phyloP scores from a whole-genome alignment of 2,797 vertebrate species.

The Gorsachius magnificus region DNA sequence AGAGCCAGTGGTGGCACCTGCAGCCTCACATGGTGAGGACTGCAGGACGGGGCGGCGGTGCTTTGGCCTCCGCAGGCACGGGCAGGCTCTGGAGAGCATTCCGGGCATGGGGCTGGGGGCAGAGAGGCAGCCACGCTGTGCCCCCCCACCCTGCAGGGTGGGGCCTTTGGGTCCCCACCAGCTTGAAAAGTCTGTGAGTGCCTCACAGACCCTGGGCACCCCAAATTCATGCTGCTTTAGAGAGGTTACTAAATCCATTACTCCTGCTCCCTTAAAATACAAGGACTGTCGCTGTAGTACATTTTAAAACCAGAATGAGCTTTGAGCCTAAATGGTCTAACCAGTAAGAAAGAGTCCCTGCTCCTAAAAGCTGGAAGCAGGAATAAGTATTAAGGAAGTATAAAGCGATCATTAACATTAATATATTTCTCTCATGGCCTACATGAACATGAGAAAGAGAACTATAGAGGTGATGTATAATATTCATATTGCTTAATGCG shows the following conservation, averaged over 20 bases:
- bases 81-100: background rate
- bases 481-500: conserved; percentile 35
- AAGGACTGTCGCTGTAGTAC: background rate
- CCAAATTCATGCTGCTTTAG: background rate
- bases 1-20: background rate
- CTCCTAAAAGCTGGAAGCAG: conserved; percentile 19
- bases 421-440: conserved; percentile 8
- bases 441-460: conserved; percentile 7
- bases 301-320: background rate
- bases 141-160: too few species aligned
- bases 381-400: background rate
- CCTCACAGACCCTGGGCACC: background rate
- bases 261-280: background rate
- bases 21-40: background rate
- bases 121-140: background rate
- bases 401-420: background rate
- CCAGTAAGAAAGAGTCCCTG: background rate
- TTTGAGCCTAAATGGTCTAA: background rate
- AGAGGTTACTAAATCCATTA: background rate
- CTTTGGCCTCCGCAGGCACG: fast-evolving
- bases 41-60: fast-evolving
- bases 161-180: background rate
- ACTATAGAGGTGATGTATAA: conserved; percentile 24
- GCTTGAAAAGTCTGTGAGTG: background rate
- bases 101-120: background rate